phyloP scores from a whole-genome alignment of 1,140 invertebrate species.

The Brachystomella parvula region DNA sequence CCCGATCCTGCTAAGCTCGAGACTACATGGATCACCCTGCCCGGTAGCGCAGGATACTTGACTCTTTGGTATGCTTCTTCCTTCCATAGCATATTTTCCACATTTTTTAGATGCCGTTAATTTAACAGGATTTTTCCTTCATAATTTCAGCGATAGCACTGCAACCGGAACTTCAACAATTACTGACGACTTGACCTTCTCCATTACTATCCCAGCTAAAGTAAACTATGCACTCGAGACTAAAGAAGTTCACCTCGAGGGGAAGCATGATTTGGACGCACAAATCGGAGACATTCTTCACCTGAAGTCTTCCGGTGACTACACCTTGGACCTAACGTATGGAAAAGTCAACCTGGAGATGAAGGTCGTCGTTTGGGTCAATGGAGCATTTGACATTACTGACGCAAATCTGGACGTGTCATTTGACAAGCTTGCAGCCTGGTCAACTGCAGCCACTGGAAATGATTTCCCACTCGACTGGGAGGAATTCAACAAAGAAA shows the following conservation, averaged over 20 bases:
- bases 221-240: background rate
- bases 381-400: background rate
- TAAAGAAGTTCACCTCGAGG: background rate
- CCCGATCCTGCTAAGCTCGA: no score
- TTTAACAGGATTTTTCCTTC: no score
- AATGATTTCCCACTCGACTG: background rate
- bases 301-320: background rate
- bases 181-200: conserved; percentile 1
- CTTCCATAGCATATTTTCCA: no score
- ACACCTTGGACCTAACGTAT: background rate
- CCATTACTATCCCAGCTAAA: background rate
- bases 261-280: background rate
- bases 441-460: background rate
- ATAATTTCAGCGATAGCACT: background rate
- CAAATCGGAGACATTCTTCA: background rate
- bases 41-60: background rate
- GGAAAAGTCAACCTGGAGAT: background rate
- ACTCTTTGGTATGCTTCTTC: background rate
- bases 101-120: no score
- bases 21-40: background rate
- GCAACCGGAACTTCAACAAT: background rate
- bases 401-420: background rate
- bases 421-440: background rate
- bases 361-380: background rate
- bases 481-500: background rate